Evolutionary conservation across 2,113 vertebrate genomes (phyloP), one percentile per base, ranked within the genome.

Genomic region (Neofelis nebulosa): DNA sequence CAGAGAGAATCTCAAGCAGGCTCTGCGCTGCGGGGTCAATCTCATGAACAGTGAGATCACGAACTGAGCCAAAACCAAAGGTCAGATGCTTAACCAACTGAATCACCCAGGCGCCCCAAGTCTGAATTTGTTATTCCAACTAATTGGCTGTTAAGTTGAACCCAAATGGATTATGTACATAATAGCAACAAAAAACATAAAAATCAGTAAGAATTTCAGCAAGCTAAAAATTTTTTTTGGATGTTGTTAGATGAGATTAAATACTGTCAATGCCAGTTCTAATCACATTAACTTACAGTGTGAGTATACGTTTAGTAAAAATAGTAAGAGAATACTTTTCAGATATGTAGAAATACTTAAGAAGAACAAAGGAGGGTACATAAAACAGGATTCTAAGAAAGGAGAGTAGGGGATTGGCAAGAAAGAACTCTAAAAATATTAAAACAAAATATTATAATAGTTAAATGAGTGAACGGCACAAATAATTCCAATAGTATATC

Each of bases 371-470:
- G n/a, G n/a, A 33, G 15, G 71, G 71, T 68, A 61, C 73, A 65
- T 36, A 90, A 45, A 71, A 80, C 11, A 92, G 69, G 74, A 87
- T 80, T 95, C 82, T 80, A 68, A 41, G 86, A 89, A 73, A 87
- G 36, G 11, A 68, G 23, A 50, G 50, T 38, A 91, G 36, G 36
- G 50, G 18, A 85, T 16, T 48, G 61, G 48, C 57, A 45, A 86
- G 33, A 63, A 87, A 87, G 65, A 81, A 21, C 15, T 71, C 41
- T 87, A 91, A 80, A 71, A 71, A 73, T 71, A 95, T 63, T 65
- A 52, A 87, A 79, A 85, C 12, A 84, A 89, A 83, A 79, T 18
- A 38, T 55, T 69, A 13, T 9, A 79, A 78, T 69, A 78, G 61
- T 91, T 76, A 91, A 65, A 73, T 41, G 50, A 85, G 5, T 69